Evolutionary conservation across 2,797 vertebrate genomes (phyloP).

Genomic region (Decapterus maruadsi): DNA sequence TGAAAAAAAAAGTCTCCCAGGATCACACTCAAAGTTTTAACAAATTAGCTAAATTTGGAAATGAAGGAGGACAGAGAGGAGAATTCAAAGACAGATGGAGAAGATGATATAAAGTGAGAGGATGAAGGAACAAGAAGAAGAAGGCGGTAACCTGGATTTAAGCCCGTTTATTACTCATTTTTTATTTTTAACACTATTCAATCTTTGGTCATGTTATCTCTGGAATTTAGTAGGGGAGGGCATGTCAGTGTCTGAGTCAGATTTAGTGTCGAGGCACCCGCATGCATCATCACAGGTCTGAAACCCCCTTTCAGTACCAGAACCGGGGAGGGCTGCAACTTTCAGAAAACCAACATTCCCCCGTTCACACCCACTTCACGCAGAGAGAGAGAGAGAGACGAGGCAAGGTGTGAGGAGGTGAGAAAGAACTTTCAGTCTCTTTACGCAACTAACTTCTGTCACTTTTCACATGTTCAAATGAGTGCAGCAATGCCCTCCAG

Average conservation of each 20-base stretch:
- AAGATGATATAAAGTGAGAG: neutral
- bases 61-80: slow-evolving; percentile 12
- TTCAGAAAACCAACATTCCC: neutral
- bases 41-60: slow-evolving; percentile 37
- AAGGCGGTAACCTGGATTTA: slow-evolving; percentile 8
- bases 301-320: neutral
- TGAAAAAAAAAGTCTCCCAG: slow-evolving; percentile 25
- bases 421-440: slow-evolving; percentile 11
- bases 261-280: neutral
- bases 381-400: neutral
- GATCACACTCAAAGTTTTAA: slow-evolving; percentile 31
- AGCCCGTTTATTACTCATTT: slow-evolving; percentile 9
- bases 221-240: slow-evolving; percentile 12
- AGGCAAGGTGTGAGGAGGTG: neutral
- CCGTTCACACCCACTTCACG: neutral
- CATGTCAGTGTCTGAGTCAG: neutral
- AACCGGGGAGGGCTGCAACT: neutral
- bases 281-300: slow-evolving; percentile 3
- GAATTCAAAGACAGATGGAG: slow-evolving; percentile 30
- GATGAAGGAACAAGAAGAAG: neutral
- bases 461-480: neutral
- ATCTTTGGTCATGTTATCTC: slow-evolving; percentile 1
- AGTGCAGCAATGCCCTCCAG: slow-evolving; percentile 11
- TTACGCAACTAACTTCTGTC: slow-evolving; percentile 2
- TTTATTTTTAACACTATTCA: slow-evolving; percentile 5